Conservation (phyloP, 2,797 vertebrate genomes). For the Enteromius treurensis region DNA sequence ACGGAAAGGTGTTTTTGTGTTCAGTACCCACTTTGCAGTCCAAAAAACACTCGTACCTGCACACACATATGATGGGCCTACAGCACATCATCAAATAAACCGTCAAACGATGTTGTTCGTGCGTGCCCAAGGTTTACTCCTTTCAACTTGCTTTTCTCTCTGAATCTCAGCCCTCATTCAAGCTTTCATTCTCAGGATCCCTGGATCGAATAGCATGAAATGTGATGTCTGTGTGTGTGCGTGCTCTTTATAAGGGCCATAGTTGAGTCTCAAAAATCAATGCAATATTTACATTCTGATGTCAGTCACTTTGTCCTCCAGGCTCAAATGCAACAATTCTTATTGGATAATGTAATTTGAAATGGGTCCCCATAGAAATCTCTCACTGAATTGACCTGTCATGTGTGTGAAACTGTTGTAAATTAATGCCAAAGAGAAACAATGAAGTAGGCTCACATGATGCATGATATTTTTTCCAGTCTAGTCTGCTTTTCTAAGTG, state of each 20-base stretch:
- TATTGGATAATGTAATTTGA: constrained; percentile 61
- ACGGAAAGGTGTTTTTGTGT: background rate
- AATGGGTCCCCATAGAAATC: constrained; percentile 60
- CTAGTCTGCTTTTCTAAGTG: constrained; percentile 18
- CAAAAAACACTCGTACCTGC: constrained; percentile 15
- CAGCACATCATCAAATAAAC: constrained; percentile 38
- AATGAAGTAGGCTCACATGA: constrained; percentile 46
- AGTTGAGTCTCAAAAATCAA: constrained; percentile 60
- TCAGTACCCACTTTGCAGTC: background rate
- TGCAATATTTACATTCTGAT: constrained; percentile 63
- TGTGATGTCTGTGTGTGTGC: constrained; percentile 36
- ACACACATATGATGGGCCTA: constrained; percentile 16
- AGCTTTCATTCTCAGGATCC: constrained; percentile 46
- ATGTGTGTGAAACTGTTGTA: constrained; percentile 54
- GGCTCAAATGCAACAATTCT: constrained; percentile 55
- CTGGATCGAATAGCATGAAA: constrained; percentile 55
- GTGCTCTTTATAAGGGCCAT: constrained; percentile 48
- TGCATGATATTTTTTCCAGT: constrained; percentile 22
- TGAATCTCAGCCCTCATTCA: constrained; percentile 42
- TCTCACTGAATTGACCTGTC: constrained; percentile 57
- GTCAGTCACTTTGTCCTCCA: constrained; percentile 61
- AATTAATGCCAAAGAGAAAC: constrained; percentile 53
- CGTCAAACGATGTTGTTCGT: constrained; percentile 19
- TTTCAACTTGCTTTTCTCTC: constrained; percentile 46
- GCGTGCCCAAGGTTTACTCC: constrained; percentile 26